phyloP scores from a whole-genome alignment of 2,888 invertebrate genomes.

The Pseudococcus jackbeardsleyi region DNA sequence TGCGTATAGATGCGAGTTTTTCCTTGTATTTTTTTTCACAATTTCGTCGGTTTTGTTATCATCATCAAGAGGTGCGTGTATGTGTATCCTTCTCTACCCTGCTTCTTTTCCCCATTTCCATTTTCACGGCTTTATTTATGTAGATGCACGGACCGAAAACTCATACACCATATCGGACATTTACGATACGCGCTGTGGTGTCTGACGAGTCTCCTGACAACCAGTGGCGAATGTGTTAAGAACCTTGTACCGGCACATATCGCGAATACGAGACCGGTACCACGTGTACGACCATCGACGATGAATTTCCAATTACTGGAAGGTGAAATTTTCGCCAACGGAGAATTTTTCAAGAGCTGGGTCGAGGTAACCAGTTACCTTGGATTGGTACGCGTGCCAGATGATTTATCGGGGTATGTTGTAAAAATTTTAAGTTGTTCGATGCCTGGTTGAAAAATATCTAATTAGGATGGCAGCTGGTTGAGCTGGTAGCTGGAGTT shows the following conservation, averaged over 20 bases:
- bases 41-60: background rate
- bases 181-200: background rate
- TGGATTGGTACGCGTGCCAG: background rate
- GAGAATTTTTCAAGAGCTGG: too few species aligned
- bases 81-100: slow-evolving; percentile 32
- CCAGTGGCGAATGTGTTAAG: background rate
- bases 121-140: background rate
- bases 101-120: background rate
- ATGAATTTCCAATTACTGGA: background rate
- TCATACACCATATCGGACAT: slow-evolving; percentile 27
- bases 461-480: slow-evolving; percentile 23
- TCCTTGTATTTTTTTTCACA: background rate
- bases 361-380: background rate
- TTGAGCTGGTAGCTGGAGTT: background rate
- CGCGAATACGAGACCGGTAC: background rate
- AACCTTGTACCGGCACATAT: background rate
- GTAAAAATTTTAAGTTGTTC: background rate
- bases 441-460: background rate
- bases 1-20: background rate
- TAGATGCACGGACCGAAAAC: background rate
- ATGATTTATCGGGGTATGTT: background rate
- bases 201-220: background rate
- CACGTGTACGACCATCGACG: slow-evolving; percentile 1
- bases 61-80: slow-evolving; percentile 24
- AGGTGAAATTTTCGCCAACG: background rate